Evolutionary conservation across 2,888 invertebrate genomes (phyloP).

Genomic region (Nomada hirtipes): DNA sequence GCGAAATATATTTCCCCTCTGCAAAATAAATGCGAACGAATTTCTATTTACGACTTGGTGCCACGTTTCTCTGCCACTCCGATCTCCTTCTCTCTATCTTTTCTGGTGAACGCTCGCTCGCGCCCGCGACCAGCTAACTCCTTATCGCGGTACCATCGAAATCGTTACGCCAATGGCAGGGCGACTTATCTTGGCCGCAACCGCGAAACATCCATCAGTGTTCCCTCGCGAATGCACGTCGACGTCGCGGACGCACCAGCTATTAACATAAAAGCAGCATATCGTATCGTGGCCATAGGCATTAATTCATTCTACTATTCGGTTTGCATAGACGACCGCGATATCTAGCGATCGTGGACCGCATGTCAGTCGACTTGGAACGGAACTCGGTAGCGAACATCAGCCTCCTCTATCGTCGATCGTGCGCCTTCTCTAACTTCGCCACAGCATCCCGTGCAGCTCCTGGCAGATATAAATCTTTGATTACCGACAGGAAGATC

Average conservation of each 20-base stretch:
- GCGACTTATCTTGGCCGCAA: conserved; percentile 60
- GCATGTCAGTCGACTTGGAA: conserved; percentile 45
- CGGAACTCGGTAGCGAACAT: conserved; percentile 69
- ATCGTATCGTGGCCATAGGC: conserved; percentile 57
- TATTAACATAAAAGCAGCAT: conserved; percentile 70
- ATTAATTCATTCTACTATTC: conserved; percentile 69
- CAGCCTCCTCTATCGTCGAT: conserved; percentile 59
- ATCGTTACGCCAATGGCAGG: conserved; percentile 46
- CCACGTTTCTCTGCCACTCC: conserved; percentile 17
- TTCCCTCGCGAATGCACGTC: conserved; percentile 36
- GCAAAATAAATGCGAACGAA: conserved; percentile 38
- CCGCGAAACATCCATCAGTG: conserved; percentile 62
- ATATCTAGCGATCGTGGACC: conserved; percentile 64
- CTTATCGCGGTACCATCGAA: conserved; percentile 53
- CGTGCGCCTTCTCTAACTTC: conserved; percentile 45
- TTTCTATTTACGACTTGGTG: conserved; percentile 43
- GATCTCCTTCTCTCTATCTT: neutral
- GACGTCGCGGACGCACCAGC: conserved; percentile 39
- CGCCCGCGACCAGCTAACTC: conserved; percentile 14
- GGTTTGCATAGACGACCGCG: conserved; percentile 55
- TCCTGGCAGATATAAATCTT: conserved; percentile 69
- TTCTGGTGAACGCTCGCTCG: conserved; percentile 8
- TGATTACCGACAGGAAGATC: conserved; percentile 67
- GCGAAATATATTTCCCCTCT: conserved; percentile 27
- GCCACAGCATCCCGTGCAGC: conserved; percentile 49